phyloP scores from a whole-genome alignment of 2,113 vertebrate species.

The Rhinoderma darwinii region DNA sequence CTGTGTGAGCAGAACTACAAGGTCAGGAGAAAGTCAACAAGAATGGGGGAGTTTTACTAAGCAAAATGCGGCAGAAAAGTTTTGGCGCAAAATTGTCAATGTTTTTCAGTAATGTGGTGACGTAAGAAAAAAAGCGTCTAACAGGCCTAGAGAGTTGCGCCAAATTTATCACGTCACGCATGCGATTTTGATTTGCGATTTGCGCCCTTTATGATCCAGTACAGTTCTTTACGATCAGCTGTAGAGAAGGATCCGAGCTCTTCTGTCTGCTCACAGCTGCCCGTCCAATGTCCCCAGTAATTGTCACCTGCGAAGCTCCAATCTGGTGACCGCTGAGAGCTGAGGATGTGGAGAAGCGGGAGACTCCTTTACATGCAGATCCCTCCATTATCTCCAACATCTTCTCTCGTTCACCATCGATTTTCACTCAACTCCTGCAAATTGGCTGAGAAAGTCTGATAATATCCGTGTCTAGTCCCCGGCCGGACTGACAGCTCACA shows the following conservation, averaged over 20 bases:
- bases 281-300: not conserved
- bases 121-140: no score
- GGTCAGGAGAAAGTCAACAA: no score
- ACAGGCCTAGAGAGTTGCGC: no score
- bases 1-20: no score
- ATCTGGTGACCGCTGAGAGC: not conserved
- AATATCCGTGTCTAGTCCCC: not conserved
- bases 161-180: no score
- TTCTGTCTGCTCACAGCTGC: not conserved
- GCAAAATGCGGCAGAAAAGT: no score
- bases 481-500: not conserved
- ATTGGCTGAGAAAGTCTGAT: not conserved
- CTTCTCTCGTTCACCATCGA: not conserved
- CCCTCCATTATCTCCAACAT: not conserved
- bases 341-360: no score
- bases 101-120: no score
- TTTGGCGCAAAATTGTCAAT: no score
- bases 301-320: not conserved
- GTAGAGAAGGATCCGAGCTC: not conserved
- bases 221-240: not conserved
- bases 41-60: no score
- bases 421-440: conserved; percentile 13
- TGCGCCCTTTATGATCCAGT: not conserved
- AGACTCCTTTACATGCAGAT: not conserved
- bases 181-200: not conserved